These are phyloP conservation scores for Hydrolagus colliei DNA, from an alignment of 2,797 vertebrate species.

Conservation along the genomic window DNA sequence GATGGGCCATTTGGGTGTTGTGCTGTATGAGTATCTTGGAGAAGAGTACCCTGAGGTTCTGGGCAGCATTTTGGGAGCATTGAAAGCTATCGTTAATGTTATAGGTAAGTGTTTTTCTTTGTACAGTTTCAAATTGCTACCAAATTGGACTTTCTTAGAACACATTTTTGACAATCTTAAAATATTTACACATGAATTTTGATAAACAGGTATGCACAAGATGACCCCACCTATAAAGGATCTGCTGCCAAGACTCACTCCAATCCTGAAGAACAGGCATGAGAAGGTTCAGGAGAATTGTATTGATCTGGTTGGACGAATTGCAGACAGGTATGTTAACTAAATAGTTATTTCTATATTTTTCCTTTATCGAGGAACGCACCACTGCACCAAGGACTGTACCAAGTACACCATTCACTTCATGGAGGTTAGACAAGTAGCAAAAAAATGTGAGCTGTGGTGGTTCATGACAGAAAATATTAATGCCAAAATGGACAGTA, in stretches of 20 bases:
- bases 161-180: not conserved
- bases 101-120: slow-evolving; percentile 69
- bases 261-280: slow-evolving; percentile 96
- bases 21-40: slow-evolving; percentile 95
- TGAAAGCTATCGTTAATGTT: slow-evolving; percentile 97
- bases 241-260: slow-evolving; percentile 87
- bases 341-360: not conserved
- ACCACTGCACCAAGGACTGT: too few relatives aligned
- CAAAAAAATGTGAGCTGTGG: too few relatives aligned
- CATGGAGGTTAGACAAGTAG: too few relatives aligned
- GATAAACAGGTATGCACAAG: slow-evolving; percentile 88
- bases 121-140: not conserved
- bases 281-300: slow-evolving; percentile 99
- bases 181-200: slow-evolving; percentile 42
- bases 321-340: slow-evolving; percentile 78
- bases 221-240: slow-evolving; percentile 99
- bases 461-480: too few relatives aligned
- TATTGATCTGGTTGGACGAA: slow-evolving; percentile 95
- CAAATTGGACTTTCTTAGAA: not conserved
- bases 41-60: slow-evolving; percentile 97
- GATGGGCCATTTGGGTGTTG: slow-evolving; percentile 98
- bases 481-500: too few relatives aligned
- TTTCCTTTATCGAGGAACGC: not conserved
- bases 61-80: slow-evolving; percentile 92
- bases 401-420: too few relatives aligned